Conservation (phyloP, 1,140 invertebrate genomes). For the Panagrolaimus sp. region DNA sequence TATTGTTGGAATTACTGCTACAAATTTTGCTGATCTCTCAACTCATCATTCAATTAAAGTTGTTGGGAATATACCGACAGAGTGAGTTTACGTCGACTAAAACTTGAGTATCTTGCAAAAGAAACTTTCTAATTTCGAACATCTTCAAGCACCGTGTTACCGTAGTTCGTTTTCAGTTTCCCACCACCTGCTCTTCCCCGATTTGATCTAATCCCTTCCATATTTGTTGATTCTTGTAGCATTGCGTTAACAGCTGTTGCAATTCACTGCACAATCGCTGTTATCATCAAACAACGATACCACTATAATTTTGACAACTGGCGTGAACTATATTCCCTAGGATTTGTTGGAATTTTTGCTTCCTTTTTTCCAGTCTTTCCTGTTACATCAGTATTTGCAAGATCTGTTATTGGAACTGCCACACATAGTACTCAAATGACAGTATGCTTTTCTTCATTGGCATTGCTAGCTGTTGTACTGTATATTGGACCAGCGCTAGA, state of each 20-base stretch:
- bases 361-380: conserved; percentile 57
- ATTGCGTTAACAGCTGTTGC: conserved; percentile 51
- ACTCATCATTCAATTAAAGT: conserved; percentile 46
- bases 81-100: too few species aligned
- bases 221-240: conserved; percentile 43
- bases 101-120: too few species aligned
- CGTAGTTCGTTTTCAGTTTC: conserved; percentile 36
- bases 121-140: too few species aligned
- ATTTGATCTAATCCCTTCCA: conserved; percentile 50
- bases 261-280: conserved; percentile 55
- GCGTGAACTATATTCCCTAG: conserved; percentile 54
- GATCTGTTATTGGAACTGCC: conserved; percentile 50
- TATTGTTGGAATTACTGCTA: conserved; percentile 57
- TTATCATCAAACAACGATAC: conserved; percentile 55
- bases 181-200: conserved; percentile 47
- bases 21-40: conserved; percentile 53
- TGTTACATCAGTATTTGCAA: conserved; percentile 55
- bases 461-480: conserved; percentile 47
- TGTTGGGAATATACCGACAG: conserved; percentile 53
- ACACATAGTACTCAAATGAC: conserved; percentile 52
- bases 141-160: too few species aligned
- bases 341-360: conserved; percentile 51
- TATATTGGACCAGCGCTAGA: conserved; percentile 53
- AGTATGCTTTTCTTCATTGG: conserved; percentile 50
- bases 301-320: conserved; percentile 55